A percentile compares a stretch with the other conserved stretches of the same genome.
phyloP scores from a whole-genome alignment of 2,888 invertebrate genomes.

The Erebia palarica region DNA sequence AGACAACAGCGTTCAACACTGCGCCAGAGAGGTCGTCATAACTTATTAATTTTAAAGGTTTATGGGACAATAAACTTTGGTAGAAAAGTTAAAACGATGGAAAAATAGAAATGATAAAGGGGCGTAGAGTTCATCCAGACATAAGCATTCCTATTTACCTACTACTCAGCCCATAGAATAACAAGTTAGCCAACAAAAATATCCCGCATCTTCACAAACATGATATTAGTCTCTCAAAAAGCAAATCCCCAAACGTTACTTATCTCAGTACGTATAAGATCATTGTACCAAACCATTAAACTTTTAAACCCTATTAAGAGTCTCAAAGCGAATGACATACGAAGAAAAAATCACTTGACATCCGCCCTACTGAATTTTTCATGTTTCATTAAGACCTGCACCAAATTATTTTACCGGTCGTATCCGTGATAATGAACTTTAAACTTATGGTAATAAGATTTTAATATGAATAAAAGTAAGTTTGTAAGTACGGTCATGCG shows the following conservation, averaged over 20 bases:
- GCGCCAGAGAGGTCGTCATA: no score
- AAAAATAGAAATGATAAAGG: not conserved
- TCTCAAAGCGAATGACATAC: conserved; percentile 47
- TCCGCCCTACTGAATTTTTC: conserved; percentile 48
- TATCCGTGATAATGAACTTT: not conserved
- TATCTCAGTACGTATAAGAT: conserved; percentile 10
- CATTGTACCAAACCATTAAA: conserved; percentile 40
- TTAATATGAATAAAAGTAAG: not conserved
- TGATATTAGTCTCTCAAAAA: not conserved
- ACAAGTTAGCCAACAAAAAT: not conserved
- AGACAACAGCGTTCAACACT: no score
- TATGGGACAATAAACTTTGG: not conserved
- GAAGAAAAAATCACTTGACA: conserved; percentile 47
- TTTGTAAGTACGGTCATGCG: conserved; percentile 18
- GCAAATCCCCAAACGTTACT: conserved; percentile 12
- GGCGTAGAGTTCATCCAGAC: not conserved
- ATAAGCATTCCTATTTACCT: not conserved
- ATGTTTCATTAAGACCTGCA: conserved; percentile 48
- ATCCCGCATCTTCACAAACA: not conserved
- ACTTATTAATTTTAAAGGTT: no score
- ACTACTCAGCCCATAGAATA: not conserved
- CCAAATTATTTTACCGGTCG: conserved; percentile 27
- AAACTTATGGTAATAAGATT: not conserved
- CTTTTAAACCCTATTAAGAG: conserved; percentile 45
- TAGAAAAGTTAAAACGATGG: no score